phyloP scores from a whole-genome alignment of 2,113 vertebrate species.

The Leucopsar rothschildi region DNA sequence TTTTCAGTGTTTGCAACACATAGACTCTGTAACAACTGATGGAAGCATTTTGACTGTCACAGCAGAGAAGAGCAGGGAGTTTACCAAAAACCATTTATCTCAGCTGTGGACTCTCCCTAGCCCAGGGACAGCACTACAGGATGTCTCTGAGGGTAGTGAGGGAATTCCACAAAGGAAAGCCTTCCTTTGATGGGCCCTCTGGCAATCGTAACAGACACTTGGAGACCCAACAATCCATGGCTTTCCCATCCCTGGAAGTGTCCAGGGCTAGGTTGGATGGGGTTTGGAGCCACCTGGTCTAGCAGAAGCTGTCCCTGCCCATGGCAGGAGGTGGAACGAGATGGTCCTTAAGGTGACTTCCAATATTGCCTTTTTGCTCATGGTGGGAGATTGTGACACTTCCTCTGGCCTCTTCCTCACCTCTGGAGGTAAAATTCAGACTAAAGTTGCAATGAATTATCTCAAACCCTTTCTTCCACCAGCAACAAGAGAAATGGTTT shows the following conservation, averaged over 20 bases:
- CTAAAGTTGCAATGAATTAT: not conserved
- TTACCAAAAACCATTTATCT: not conserved
- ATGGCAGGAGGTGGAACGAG: accelerated
- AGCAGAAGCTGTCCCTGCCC: not conserved
- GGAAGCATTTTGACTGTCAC: not conserved
- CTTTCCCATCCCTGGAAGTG: not conserved
- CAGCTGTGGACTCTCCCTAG: not conserved
- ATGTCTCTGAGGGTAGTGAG: not conserved
- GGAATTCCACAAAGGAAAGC: not conserved
- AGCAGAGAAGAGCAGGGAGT: not conserved
- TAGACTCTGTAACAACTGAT: not conserved
- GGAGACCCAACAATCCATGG: accelerated
- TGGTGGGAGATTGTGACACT: accelerated
- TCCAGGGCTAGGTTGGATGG: not conserved
- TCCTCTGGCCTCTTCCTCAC: not conserved
- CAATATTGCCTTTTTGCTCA: accelerated
- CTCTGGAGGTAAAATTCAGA: not conserved
- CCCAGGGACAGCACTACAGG: not conserved
- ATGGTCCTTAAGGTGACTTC: too few species aligned
- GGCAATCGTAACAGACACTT: not conserved
- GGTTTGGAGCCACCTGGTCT: not conserved
- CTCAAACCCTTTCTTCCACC: not conserved
- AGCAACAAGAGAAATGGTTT: not conserved
- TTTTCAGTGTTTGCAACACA: not conserved
- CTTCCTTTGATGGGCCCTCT: not conserved